Evolutionary conservation across 2,113 vertebrate genomes (phyloP), one percentile per base, ranked within the genome.

Genomic region (Nettapus auritus): DNA sequence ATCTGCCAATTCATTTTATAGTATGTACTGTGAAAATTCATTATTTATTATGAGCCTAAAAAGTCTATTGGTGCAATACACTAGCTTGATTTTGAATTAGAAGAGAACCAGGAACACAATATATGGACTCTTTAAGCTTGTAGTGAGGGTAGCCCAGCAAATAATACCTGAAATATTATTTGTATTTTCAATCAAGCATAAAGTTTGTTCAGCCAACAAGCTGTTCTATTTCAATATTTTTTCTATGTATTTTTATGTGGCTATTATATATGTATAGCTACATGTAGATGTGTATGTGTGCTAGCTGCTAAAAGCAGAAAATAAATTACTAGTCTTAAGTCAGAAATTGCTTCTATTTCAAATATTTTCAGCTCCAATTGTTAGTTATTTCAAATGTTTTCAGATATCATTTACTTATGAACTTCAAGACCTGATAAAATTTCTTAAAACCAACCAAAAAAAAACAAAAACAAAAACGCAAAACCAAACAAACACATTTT

Each of bases 41-140:
- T 94, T 95, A 94, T 94, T 97, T 94, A 95, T 93, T 88, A 91
- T 46, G 40, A 95, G 50, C 85, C 80, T 78, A 78, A 80, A 75
- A 73, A 63, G 68, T 63, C 82, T 92, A 70, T 33, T 82, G 81
- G 74, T 87, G 73, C 44, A 75, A 50, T 20, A 81, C 8, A 81
- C 56, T 14, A 71, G 62, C 69, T 76, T 93, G 87, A 85, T 53
- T 94, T 82, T 59, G 78, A 90, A 95, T 86, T 82, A 79, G 20
- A 90, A 83, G 89, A 50, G 82, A 93, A 66, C 0, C 0, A 66
- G n/a, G 15, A 68, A 62, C 75, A 55, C 59, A 53, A 85, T 38
- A 52, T 16, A 40, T n/a, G 73, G 50, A 25, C 40, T 26, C 77
- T 69, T 67, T 71, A 90, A 70, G 69, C 46, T 48, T 46, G 44